Percentiles rank a stretch among this genome's conserved stretches.
Evolutionary conservation across 2,888 invertebrate genomes (phyloP).

Genomic region (Thera britannica): DNA sequence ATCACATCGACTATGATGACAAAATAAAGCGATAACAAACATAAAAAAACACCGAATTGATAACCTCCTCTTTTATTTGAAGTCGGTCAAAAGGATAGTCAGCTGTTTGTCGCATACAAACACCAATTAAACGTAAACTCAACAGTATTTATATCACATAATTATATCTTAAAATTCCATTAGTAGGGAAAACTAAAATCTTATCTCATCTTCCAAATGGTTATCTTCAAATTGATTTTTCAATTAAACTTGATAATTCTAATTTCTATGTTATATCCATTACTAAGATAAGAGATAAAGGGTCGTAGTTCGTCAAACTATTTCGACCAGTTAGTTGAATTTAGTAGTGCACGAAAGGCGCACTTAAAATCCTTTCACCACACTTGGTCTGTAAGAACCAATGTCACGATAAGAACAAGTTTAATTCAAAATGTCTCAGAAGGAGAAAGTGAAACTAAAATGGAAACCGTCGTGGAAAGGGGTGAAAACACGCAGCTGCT

Average conservation of each 20-base stretch:
- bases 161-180: slow-evolving; percentile 5
- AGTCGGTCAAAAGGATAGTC: too few species aligned
- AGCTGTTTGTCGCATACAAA: too few species aligned
- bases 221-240: slow-evolving; percentile 21
- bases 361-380: too few species aligned
- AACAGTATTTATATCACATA: background rate
- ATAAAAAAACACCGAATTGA: too few species aligned
- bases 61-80: too few species aligned
- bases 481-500: slow-evolving; percentile 52
- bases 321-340: slow-evolving; percentile 8
- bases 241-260: slow-evolving; percentile 14
- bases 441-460: slow-evolving; percentile 40
- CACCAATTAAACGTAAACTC: too few species aligned
- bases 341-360: too few species aligned
- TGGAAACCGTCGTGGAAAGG: slow-evolving; percentile 56
- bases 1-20: too few species aligned
- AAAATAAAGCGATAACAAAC: too few species aligned
- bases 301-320: background rate
- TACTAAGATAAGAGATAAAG: slow-evolving; percentile 7
- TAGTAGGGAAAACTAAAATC: slow-evolving; percentile 22
- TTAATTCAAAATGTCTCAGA: slow-evolving; percentile 22
- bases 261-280: slow-evolving; percentile 17
- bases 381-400: too few species aligned
- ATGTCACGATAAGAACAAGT: too few species aligned
- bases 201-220: slow-evolving; percentile 17